These are phyloP conservation scores for Yponomeuta sedellus DNA, from an alignment of 2,888 invertebrate species.

Conservation along the genomic window DNA sequence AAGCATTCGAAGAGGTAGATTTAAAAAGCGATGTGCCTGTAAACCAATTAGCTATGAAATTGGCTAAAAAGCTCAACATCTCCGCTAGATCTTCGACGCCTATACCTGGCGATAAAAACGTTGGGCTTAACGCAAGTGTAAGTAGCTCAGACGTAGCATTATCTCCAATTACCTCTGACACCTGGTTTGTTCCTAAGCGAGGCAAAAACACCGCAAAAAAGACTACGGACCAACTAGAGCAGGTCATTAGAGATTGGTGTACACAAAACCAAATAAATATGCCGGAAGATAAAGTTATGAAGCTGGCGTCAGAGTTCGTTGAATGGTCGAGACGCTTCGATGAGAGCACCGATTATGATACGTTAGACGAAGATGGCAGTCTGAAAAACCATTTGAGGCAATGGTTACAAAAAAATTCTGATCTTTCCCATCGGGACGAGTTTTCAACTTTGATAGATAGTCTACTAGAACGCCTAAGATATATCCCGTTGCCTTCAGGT, in stretches of 20 bases:
- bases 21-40: too few relatives aligned
- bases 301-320: neutral
- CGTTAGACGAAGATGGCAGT: neutral
- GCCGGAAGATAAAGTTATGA: neutral
- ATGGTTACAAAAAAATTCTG: neutral
- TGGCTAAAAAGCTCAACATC: too few relatives aligned
- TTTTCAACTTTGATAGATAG: neutral
- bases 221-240: conserved; percentile 21
- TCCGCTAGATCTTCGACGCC: neutral
- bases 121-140: conserved; percentile 14
- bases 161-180: conserved; percentile 18
- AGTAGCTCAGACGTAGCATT: conserved; percentile 21
- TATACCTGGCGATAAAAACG: neutral
- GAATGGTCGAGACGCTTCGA: neutral
- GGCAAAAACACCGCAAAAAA: conserved; percentile 26
- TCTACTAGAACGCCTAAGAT: neutral
- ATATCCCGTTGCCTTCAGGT: neutral
- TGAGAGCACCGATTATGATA: neutral
- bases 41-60: too few relatives aligned
- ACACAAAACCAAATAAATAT: conserved; percentile 16
- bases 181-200: conserved; percentile 31
- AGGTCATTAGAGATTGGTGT: conserved; percentile 31
- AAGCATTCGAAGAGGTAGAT: too few relatives aligned
- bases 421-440: neutral
- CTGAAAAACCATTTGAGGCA: neutral